A percentile compares a stretch with the other conserved stretches of the same genome.
Conservation (phyloP, 2,888 invertebrate genomes). For the Sialis fuliginosa region DNA sequence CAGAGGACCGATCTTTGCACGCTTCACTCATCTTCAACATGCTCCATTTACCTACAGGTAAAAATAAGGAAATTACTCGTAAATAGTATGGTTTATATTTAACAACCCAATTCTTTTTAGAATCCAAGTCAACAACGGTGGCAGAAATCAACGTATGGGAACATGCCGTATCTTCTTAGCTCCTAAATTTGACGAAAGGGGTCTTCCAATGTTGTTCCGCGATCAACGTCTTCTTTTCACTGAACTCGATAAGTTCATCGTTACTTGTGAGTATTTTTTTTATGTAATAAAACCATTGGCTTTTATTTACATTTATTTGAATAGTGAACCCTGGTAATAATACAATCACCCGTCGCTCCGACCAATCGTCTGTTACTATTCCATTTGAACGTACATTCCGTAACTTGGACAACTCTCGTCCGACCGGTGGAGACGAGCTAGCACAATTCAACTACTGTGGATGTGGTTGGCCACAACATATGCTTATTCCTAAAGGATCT, state of each 20-base stretch:
- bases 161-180: conserved; percentile 55
- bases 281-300: background rate
- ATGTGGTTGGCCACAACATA: conserved; percentile 76
- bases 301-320: conserved; percentile 4
- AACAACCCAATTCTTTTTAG: conserved; percentile 14
- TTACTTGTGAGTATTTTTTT: conserved; percentile 31
- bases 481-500: conserved; percentile 58
- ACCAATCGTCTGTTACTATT: conserved; percentile 63
- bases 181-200: conserved; percentile 46
- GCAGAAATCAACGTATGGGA: conserved; percentile 29
- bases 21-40: conserved; percentile 65
- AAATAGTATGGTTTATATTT: conserved; percentile 3
- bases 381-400: conserved; percentile 70
- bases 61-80: conserved; percentile 6
- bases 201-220: conserved; percentile 38
- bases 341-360: conserved; percentile 43
- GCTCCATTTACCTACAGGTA: conserved; percentile 46
- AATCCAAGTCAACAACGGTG: conserved; percentile 38
- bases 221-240: conserved; percentile 48
- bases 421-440: conserved; percentile 31
- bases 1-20: conserved; percentile 50
- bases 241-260: conserved; percentile 54
- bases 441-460: conserved; percentile 65
- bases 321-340: conserved; percentile 50
- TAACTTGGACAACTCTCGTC: conserved; percentile 41